Conservation (phyloP, 2,113 vertebrate species). For the Hippocampus comes region DNA sequence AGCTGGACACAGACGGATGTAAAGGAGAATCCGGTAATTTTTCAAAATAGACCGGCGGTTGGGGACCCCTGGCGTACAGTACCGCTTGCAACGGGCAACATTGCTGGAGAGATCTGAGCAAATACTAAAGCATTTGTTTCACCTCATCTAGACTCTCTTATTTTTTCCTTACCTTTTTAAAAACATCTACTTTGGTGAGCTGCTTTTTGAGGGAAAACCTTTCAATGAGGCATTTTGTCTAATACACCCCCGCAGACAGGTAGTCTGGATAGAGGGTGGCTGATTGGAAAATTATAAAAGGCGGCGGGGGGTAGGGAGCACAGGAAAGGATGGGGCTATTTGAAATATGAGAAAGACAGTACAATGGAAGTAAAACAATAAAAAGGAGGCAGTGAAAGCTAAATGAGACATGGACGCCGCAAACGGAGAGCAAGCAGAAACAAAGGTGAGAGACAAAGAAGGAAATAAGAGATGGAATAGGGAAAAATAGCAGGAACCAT, state of each 20-base stretch:
- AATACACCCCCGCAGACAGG: conserved; percentile 44
- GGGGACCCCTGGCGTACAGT: too few species aligned
- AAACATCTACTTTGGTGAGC: conserved; percentile 23
- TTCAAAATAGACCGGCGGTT: too few species aligned
- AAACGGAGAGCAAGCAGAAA: neutral
- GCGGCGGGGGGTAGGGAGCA: neutral
- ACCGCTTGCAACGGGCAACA: conserved; percentile 10
- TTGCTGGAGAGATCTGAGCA: conserved; percentile 6
- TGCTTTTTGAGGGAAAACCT: conserved; percentile 38
- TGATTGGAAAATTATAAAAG: conserved; percentile 4
- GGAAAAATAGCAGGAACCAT: conserved; percentile 8
- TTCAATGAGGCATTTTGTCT: conserved; percentile 54
- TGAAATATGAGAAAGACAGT: conserved; percentile 31
- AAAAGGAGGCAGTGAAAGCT: conserved; percentile 12
- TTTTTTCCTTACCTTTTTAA: conserved; percentile 29
- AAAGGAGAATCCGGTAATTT: too few species aligned
- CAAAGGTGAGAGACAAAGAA: conserved; percentile 9
- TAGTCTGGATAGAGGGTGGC: conserved; percentile 36
- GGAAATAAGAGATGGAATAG: conserved; percentile 2
- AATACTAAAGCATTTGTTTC: conserved; percentile 4
- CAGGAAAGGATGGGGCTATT: conserved; percentile 17
- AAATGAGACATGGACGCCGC: conserved; percentile 13
- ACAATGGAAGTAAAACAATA: conserved; percentile 30
- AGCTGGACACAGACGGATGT: too few species aligned
- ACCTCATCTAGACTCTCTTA: conserved; percentile 36